Evolutionary conservation across 2,113 vertebrate species (phyloP).

Genomic region (Ailurus styani): DNA sequence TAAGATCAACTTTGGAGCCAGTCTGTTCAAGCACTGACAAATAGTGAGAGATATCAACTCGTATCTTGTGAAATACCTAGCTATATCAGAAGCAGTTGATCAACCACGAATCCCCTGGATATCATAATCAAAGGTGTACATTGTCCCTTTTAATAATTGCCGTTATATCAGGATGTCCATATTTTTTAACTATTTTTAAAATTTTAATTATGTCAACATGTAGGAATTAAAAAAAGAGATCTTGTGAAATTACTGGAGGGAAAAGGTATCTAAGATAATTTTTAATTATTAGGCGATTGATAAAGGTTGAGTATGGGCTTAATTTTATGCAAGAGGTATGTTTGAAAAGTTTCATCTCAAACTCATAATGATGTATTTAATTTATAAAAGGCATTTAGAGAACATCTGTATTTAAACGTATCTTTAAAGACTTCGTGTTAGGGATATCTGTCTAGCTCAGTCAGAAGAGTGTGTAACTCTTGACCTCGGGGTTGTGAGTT

Average conservation of each 20-base stretch:
- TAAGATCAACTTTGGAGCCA: neutral
- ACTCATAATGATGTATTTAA: neutral
- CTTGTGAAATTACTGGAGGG: neutral
- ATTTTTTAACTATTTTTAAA: neutral
- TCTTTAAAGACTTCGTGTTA: neutral
- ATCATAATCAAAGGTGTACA: neutral
- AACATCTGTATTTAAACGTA: neutral
- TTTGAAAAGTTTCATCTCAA: conserved; percentile 12
- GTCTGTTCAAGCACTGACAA: neutral
- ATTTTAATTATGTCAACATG: neutral
- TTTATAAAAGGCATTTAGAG: neutral
- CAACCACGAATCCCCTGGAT: neutral
- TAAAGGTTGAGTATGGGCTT: neutral
- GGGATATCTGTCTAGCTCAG: neutral
- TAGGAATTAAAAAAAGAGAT: neutral
- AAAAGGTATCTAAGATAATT: neutral
- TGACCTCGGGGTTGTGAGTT: neutral
- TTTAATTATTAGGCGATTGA: neutral
- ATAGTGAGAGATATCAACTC: neutral
- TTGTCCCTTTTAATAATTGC: neutral
- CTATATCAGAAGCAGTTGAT: neutral
- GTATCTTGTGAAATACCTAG: neutral
- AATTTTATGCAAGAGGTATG: neutral
- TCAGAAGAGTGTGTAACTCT: neutral
- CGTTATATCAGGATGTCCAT: neutral